Evolutionary conservation across 2,113 vertebrate genomes (phyloP).

Genomic region (Cryptomyrus ogoouensis): DNA sequence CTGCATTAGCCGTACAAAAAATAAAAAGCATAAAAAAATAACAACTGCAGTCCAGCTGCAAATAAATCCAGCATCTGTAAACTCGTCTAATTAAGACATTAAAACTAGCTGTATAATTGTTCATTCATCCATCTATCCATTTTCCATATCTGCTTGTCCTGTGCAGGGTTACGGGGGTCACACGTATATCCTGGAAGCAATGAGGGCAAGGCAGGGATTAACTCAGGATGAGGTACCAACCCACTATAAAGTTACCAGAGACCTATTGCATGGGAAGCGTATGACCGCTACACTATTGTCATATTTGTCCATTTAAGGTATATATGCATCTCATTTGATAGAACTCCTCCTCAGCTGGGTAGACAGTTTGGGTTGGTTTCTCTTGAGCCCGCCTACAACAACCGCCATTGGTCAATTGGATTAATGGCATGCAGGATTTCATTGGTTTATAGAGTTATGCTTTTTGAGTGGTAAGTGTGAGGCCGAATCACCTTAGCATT

Average conservation of each 20-base stretch:
- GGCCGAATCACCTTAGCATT: not conserved
- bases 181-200: not conserved
- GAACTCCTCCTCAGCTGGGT: not conserved
- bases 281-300: not conserved
- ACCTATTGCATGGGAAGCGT: not conserved
- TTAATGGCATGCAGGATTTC: not conserved
- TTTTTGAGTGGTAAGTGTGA: not conserved
- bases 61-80: not conserved
- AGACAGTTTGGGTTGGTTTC: not conserved
- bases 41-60: constrained; percentile 3
- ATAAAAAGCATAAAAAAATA: not conserved
- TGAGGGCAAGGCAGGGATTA: not conserved
- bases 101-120: not conserved
- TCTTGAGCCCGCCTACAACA: not conserved
- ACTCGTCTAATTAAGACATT: not conserved
- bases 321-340: not conserved
- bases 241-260: not conserved
- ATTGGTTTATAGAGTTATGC: not conserved
- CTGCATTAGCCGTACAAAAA: not conserved
- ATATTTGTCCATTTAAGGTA: not conserved
- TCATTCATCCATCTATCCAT: not conserved
- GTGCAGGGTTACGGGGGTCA: not conserved
- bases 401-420: not conserved
- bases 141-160: not conserved
- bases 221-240: not conserved